phyloP scores from a whole-genome alignment of 2,797 vertebrate species.

The Sternarchorhynchus goeldii region DNA sequence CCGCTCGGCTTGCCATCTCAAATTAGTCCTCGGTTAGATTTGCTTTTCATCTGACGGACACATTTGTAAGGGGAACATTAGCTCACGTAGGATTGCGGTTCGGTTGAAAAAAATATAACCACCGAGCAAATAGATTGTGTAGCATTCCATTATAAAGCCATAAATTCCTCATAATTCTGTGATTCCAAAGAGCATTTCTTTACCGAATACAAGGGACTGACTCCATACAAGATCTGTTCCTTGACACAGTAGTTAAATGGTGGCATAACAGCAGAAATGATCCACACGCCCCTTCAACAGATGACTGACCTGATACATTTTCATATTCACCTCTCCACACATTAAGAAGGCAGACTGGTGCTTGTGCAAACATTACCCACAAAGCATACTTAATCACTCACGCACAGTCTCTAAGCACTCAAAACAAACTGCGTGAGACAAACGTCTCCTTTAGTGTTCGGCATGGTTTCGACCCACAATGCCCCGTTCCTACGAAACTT shows the following conservation, averaged over 20 bases:
- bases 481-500: slow-evolving; percentile 18
- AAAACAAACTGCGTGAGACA: slow-evolving; percentile 1
- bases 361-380: slow-evolving; percentile 33
- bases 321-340: slow-evolving; percentile 23
- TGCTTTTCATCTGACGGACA: slow-evolving; percentile 67
- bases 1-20: slow-evolving; percentile 71
- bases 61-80: slow-evolving; percentile 65
- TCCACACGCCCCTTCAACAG: slow-evolving; percentile 2
- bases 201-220: neutral
- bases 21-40: slow-evolving; percentile 69
- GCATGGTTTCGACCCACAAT: slow-evolving; percentile 12
- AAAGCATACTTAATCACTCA: slow-evolving; percentile 36
- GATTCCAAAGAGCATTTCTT: slow-evolving; percentile 24
- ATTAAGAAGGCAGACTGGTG: slow-evolving; percentile 17
- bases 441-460: slow-evolving; percentile 20
- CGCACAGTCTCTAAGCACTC: slow-evolving; percentile 2
- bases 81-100: slow-evolving; percentile 12
- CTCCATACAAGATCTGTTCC: neutral
- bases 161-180: slow-evolving; percentile 41
- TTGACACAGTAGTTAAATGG: neutral
- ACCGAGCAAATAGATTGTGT: slow-evolving; percentile 34
- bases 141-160: slow-evolving; percentile 38
- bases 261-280: slow-evolving; percentile 21
- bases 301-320: slow-evolving; percentile 37
- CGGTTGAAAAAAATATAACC: slow-evolving; percentile 1